Percentiles rank a stretch among this genome's conserved stretches.
These are phyloP conservation scores for Eupithecia abbreviata DNA, from an alignment of 2,888 invertebrate genomes.

Conservation along the genomic window DNA sequence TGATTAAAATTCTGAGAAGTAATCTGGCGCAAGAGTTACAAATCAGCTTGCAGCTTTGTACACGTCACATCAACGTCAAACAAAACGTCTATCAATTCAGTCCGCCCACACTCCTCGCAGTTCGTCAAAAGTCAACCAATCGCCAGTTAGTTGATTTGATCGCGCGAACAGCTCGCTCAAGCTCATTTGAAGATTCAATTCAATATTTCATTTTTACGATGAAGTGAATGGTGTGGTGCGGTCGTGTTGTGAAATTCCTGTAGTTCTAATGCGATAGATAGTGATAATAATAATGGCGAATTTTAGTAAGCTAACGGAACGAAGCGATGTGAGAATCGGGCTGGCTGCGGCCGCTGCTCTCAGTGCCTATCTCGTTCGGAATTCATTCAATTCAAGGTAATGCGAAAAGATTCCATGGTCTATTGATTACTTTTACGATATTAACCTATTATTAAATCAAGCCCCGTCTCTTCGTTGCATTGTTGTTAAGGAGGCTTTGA, in stretches of 20 bases:
- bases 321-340: slow-evolving; percentile 86
- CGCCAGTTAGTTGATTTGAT: slow-evolving; percentile 1
- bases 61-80: neutral
- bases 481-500: neutral
- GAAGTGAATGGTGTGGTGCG: slow-evolving; percentile 39
- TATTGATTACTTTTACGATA: slow-evolving; percentile 10
- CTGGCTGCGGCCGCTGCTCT: slow-evolving; percentile 86
- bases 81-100: too few species aligned
- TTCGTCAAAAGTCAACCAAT: neutral
- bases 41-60: too few species aligned
- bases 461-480: neutral
- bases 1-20: too few species aligned
- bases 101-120: neutral
- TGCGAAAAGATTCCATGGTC: slow-evolving; percentile 36
- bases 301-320: slow-evolving; percentile 89
- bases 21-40: too few species aligned
- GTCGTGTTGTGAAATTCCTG: slow-evolving; percentile 27
- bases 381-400: slow-evolving; percentile 81
- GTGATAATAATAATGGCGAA: slow-evolving; percentile 71
- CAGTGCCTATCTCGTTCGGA: slow-evolving; percentile 83
- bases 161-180: slow-evolving; percentile 3
- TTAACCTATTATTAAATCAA: slow-evolving; percentile 4
- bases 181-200: too few species aligned
- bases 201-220: slow-evolving; percentile 12
- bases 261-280: slow-evolving; percentile 25